Evolutionary conservation across 2,113 vertebrate genomes (phyloP).

Genomic region (Colossoma macropomum): DNA sequence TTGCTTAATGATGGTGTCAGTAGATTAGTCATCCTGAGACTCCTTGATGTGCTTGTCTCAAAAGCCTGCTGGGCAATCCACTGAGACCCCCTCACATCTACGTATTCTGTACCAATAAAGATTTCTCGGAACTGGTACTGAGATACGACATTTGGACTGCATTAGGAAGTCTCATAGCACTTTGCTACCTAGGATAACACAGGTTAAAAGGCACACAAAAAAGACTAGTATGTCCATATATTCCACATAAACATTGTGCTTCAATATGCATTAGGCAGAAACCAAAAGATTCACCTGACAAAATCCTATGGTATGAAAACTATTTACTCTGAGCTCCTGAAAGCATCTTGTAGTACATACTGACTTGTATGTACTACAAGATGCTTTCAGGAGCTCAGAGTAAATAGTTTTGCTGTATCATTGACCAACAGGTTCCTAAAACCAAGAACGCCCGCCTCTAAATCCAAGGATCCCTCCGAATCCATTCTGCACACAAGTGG

Average conservation of each 20-base stretch:
- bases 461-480: conserved; percentile 11
- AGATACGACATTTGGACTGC: neutral
- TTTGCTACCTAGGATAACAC: neutral
- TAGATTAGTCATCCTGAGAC: conserved; percentile 12
- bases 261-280: neutral
- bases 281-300: neutral
- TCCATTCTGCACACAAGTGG: conserved; percentile 5
- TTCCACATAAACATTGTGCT: neutral
- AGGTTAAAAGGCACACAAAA: neutral
- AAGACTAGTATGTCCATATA: neutral
- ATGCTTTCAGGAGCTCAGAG: too few species aligned
- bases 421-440: neutral
- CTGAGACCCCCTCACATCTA: neutral
- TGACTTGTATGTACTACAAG: too few species aligned
- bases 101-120: neutral
- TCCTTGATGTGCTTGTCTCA: conserved; percentile 25
- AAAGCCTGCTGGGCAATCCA: conserved; percentile 3
- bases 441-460: neutral
- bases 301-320: neutral
- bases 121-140: neutral
- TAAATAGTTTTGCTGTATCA: too few species aligned
- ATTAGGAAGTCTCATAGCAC: neutral
- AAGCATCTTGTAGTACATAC: neutral
- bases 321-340: neutral
- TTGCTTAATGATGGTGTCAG: neutral